Evolutionary conservation across 2,888 invertebrate genomes (phyloP).

Genomic region (Drosophila incognita): DNA sequence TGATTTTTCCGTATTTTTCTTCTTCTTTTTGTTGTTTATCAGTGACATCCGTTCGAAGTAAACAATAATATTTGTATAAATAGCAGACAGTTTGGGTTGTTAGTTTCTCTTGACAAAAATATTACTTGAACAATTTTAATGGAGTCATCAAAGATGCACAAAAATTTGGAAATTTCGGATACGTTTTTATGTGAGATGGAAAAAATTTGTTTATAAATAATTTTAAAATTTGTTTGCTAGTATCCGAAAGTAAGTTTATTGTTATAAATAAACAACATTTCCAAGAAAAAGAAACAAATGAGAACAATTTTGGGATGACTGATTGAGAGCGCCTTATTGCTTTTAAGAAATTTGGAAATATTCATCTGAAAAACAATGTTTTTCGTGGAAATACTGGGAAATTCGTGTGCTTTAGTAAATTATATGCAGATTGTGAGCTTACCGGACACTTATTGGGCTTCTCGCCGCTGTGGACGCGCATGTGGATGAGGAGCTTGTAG

Average conservation of each 20-base stretch:
- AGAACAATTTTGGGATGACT: background rate
- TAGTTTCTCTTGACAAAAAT: background rate
- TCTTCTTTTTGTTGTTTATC: background rate
- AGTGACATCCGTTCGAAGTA: slow-evolving; percentile 11
- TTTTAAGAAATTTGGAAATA: background rate
- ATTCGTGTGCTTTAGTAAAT: background rate
- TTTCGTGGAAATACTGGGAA: background rate
- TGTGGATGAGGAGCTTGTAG: slow-evolving; percentile 95
- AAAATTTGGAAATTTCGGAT: background rate
- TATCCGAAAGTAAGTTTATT: background rate
- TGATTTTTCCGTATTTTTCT: background rate
- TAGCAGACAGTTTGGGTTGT: background rate
- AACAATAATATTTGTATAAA: slow-evolving; percentile 29
- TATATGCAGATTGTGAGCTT: slow-evolving; percentile 85
- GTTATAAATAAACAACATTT: background rate
- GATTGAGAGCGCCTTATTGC: background rate
- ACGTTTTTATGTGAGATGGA: background rate
- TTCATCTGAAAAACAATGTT: background rate
- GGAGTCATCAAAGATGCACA: background rate
- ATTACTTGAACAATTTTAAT: background rate
- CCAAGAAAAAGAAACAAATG: background rate
- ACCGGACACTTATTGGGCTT: slow-evolving; percentile 99
- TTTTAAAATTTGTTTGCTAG: too few species aligned
- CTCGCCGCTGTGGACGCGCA: slow-evolving; percentile 98
- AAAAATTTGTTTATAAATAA: too few species aligned